Conservation (phyloP, 2,797 vertebrate species). For the Dallia pectoralis region DNA sequence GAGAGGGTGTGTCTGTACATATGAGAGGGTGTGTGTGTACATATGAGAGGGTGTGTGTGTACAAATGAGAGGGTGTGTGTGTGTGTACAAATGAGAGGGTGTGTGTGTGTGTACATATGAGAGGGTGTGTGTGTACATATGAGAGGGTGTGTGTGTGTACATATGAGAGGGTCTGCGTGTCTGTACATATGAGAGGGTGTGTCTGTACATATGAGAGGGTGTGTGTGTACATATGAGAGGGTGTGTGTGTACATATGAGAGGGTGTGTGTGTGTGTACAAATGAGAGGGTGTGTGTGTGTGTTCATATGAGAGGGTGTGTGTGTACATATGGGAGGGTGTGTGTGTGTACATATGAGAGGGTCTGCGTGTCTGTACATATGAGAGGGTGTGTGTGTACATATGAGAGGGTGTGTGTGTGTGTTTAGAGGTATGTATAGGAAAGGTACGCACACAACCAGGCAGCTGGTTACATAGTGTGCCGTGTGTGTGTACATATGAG, state of each 20-base stretch:
- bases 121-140: slow-evolving; percentile 9
- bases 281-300: too few relatives aligned
- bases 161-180: too few relatives aligned
- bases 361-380: background rate
- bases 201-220: background rate
- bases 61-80: slow-evolving; percentile 10
- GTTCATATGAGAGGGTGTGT: slow-evolving; percentile 7
- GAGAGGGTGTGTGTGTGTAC: slow-evolving; percentile 15
- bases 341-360: slow-evolving; percentile 17
- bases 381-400: slow-evolving; percentile 12
- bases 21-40: slow-evolving; percentile 15
- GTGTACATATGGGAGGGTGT: background rate
- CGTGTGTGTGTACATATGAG: background rate
- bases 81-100: background rate
- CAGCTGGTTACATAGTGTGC: background rate
- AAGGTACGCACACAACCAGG: slow-evolving; percentile 41
- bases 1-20: background rate
- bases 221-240: slow-evolving; percentile 10
- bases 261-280: slow-evolving; percentile 35
- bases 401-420: slow-evolving; percentile 15
- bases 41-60: slow-evolving; percentile 2
- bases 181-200: slow-evolving; percentile 9
- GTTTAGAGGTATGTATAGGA: slow-evolving; percentile 58
- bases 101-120: slow-evolving; percentile 32
- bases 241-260: slow-evolving; percentile 5